These are phyloP conservation scores for Lissocephala sabroskyi DNA, from an alignment of 2,888 invertebrate species.

Conservation along the genomic window DNA sequence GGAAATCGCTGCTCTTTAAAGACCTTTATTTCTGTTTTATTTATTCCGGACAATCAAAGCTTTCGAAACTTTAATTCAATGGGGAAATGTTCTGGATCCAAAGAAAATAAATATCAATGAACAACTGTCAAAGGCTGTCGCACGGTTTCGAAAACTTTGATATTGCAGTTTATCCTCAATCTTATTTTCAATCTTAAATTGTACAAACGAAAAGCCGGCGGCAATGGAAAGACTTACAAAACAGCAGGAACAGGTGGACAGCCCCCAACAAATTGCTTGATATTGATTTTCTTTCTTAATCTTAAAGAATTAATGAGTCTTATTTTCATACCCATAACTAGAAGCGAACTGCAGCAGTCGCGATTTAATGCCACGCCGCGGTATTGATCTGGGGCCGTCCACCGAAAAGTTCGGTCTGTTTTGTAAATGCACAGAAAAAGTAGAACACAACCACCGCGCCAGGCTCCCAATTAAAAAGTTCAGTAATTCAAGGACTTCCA, in stretches of 20 bases:
- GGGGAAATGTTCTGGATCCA: too few relatives aligned
- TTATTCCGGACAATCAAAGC: slow-evolving; percentile 56
- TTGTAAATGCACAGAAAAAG: too few relatives aligned
- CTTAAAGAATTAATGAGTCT: slow-evolving; percentile 4
- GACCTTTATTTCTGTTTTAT: too few relatives aligned
- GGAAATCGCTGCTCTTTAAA: too few relatives aligned
- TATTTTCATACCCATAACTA: slow-evolving; percentile 85
- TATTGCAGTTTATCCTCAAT: slow-evolving; percentile 15
- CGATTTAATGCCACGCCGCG: slow-evolving; percentile 91
- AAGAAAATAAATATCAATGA: slow-evolving; percentile 56
- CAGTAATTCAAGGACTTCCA: neutral
- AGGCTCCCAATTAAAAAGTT: neutral
- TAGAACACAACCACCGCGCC: slow-evolving; percentile 5
- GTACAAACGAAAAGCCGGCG: slow-evolving; percentile 12
- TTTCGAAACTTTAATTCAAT: slow-evolving; percentile 70
- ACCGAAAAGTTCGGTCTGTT: slow-evolving; percentile 75
- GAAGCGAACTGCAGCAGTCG: slow-evolving; percentile 92
- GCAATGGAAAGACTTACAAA: neutral
- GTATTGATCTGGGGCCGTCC: slow-evolving; percentile 91
- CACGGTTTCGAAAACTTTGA: slow-evolving; percentile 73
- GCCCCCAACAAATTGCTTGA: slow-evolving; percentile 68
- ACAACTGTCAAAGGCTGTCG: slow-evolving; percentile 71
- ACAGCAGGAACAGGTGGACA: slow-evolving; percentile 61
- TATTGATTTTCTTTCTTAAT: slow-evolving; percentile 47
- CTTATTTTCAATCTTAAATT: slow-evolving; percentile 3